Evolutionary conservation across 1,140 invertebrate genomes (phyloP).

Genomic region (Drosophila murphyi): DNA sequence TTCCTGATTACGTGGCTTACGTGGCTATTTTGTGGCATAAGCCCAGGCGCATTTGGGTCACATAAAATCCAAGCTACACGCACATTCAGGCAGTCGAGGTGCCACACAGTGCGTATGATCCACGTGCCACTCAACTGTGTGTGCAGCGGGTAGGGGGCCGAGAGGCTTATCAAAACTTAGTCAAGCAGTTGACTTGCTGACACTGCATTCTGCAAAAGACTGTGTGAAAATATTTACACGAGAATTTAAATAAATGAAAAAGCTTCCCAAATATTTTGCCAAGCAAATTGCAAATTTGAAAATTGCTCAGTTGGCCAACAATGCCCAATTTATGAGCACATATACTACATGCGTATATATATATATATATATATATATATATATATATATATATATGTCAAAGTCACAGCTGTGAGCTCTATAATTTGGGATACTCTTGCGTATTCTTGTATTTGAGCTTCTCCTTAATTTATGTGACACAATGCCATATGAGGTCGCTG

Average conservation of each 20-base stretch:
- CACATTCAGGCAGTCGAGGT: background rate
- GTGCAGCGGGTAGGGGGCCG: background rate
- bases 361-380: background rate
- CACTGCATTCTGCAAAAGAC: conserved; percentile 6
- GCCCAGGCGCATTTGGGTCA: conserved; percentile 20
- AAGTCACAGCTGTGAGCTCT: conserved; percentile 36
- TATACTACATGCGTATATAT: background rate
- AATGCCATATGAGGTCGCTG: conserved; percentile 36
- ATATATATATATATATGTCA: background rate
- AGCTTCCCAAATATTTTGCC: conserved; percentile 36
- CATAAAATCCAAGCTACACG: background rate
- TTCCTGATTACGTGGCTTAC: background rate
- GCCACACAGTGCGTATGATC: conserved; percentile 36
- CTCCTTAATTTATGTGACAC: conserved; percentile 41
- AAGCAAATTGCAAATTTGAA: conserved; percentile 29
- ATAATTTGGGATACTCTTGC: conserved; percentile 24
- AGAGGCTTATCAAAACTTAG: background rate
- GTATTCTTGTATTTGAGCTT: conserved; percentile 15
- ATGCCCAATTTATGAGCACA: conserved; percentile 31
- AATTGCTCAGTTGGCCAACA: background rate
- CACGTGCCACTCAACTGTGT: conserved; percentile 16
- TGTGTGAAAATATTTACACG: conserved; percentile 30
- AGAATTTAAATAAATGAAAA: conserved; percentile 26
- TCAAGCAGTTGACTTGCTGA: conserved; percentile 38
- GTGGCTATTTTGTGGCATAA: conserved; percentile 32